A percentile compares a stretch with the other conserved stretches of the same genome.
phyloP scores from a whole-genome alignment of 1,140 invertebrate species.

The Steinernema feltiae region DNA sequence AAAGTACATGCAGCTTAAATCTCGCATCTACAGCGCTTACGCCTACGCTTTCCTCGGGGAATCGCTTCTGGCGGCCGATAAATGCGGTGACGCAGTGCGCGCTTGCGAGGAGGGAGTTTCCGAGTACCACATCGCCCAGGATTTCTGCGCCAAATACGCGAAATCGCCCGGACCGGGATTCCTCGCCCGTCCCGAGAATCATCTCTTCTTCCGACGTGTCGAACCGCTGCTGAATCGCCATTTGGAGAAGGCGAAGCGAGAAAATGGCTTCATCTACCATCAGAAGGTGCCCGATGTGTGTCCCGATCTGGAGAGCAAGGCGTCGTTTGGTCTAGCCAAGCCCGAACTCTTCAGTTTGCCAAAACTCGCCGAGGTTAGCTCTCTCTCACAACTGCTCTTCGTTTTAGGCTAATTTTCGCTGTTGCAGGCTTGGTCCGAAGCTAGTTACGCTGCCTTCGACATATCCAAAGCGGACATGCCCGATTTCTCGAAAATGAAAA shows the following conservation, averaged over 20 bases:
- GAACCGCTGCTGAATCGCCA: slow-evolving; percentile 65
- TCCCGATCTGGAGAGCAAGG: slow-evolving; percentile 66
- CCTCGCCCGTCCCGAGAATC: slow-evolving; percentile 63
- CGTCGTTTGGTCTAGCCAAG: slow-evolving; percentile 68
- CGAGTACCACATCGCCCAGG: slow-evolving; percentile 64
- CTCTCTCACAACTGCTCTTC: slow-evolving; percentile 11
- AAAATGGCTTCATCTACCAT: slow-evolving; percentile 72
- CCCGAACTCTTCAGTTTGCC: slow-evolving; percentile 66
- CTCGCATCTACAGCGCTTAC: slow-evolving; percentile 67
- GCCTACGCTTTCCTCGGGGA: slow-evolving; percentile 69
- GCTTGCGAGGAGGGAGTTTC: slow-evolving; percentile 65
- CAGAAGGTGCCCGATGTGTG: slow-evolving; percentile 66
- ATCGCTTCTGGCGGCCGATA: slow-evolving; percentile 65
- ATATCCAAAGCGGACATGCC: slow-evolving; percentile 56
- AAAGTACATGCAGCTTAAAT: slow-evolving; percentile 68
- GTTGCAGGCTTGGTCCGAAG: slow-evolving; percentile 65
- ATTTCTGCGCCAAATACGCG: slow-evolving; percentile 66
- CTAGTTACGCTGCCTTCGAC: slow-evolving; percentile 65
- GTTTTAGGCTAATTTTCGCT: no score
- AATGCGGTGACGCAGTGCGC: slow-evolving; percentile 69
- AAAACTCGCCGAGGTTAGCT: slow-evolving; percentile 39
- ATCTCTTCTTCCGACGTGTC: slow-evolving; percentile 67
- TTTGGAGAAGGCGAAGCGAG: slow-evolving; percentile 69
- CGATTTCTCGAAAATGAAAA: slow-evolving; percentile 53
- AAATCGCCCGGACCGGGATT: slow-evolving; percentile 64